Base-by-base conservation (phyloP, 2,888 invertebrate species). In the Eueremaeus valkanovi region DNA sequence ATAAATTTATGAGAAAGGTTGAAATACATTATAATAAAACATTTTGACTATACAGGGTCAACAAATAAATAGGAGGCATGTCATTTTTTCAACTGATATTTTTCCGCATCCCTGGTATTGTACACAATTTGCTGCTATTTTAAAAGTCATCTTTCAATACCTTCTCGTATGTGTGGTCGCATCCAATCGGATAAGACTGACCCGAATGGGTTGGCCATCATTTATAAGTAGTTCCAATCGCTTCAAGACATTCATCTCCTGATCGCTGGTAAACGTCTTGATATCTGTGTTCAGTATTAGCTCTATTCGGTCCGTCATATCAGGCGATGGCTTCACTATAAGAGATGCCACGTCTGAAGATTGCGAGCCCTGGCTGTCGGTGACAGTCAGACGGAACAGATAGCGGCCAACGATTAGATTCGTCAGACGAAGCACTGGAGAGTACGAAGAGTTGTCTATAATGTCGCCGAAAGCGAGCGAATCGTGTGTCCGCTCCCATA, bases 341-440 rank as follows among this genome's bases (percentile, higher is more conserved):
- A 96, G 87, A 74, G 91, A 91, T 29, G 92, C 92, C 0, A 90
- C 90, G 83, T 95, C 94, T 21, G 89, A 89, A 79, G 88, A 89
- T 0, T 89, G 89, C 74, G 92, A 86, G 0, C 95, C 95, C 83
- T 95, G 94, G 79, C 92, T 92, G 83, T 96, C 96, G 55, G 87
- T 90, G 0, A 96, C 95, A n/a, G 90, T 91, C 76, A 96, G 85
- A 81, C 90, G 90, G 82, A 95, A 95, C 1, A 93, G 88, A 82
- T 95, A 96, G 78, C 90, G 88, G 0, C 95, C 96, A 3, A 91
- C 89, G 70, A 92, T 90, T 74, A 95, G 87, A 83, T 93, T 90
- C n/a, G 91, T 89, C 42, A 93, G 83, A 90, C 91, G 89, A 76
- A 96, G 85, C 9, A 93, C 86, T 0, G 94, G 88, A 66, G 90